Evolutionary conservation across 2,888 invertebrate species (phyloP).

Genomic region (Cheilosia pagana): DNA sequence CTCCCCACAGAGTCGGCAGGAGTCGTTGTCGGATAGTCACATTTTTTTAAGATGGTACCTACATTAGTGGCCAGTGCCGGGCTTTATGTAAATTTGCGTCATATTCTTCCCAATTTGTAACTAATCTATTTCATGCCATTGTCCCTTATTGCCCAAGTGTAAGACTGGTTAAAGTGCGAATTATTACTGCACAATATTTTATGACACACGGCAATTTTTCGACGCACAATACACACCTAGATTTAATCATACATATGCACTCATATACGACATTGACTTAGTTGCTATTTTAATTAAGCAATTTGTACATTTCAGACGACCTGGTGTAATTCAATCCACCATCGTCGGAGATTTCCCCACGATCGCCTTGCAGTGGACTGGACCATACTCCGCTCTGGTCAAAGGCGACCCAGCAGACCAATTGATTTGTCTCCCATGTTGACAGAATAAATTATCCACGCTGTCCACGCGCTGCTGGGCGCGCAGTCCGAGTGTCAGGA

Average conservation of each 20-base stretch:
- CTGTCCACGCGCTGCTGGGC: slow-evolving; percentile 60
- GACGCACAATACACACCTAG: background rate
- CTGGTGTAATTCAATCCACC: slow-evolving; percentile 62
- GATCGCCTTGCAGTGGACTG: slow-evolving; percentile 17
- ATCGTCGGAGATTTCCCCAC: slow-evolving; percentile 2
- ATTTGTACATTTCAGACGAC: slow-evolving; percentile 76
- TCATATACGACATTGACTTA: slow-evolving; percentile 47
- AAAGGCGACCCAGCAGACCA: slow-evolving; percentile 54
- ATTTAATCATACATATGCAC: slow-evolving; percentile 15
- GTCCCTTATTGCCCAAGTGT: too few relatives aligned
- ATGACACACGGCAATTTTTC: slow-evolving; percentile 7
- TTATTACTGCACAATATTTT: background rate
- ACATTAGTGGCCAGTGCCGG: too few relatives aligned
- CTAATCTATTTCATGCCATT: too few relatives aligned
- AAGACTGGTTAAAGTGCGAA: background rate
- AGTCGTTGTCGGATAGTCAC: too few relatives aligned
- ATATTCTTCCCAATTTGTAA: too few relatives aligned
- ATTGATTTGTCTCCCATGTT: slow-evolving; percentile 75
- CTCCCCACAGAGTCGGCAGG: too few relatives aligned
- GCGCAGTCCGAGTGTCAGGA: slow-evolving; percentile 57
- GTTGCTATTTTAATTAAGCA: slow-evolving; percentile 78
- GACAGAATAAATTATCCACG: slow-evolving; percentile 75
- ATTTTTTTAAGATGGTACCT: too few relatives aligned
- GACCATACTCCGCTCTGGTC: slow-evolving; percentile 39
- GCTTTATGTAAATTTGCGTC: too few relatives aligned